These are phyloP conservation scores for Marmota flaviventris DNA, from an alignment of 2,113 vertebrate species.

Conservation along the genomic window DNA sequence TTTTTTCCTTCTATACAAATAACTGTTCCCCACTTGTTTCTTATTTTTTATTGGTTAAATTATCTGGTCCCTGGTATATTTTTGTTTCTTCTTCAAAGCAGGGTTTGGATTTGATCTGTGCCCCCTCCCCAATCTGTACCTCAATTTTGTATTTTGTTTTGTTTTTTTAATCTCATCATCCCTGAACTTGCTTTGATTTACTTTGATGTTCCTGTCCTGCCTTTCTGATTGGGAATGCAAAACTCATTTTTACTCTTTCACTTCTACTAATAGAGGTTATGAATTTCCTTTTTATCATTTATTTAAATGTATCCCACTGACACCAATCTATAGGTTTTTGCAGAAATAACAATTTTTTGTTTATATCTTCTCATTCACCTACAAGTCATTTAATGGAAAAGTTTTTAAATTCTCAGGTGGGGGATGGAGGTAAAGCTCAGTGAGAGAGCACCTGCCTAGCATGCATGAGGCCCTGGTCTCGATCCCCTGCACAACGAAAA, in stretches of 20 bases:
- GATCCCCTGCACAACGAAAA: too few relatives aligned
- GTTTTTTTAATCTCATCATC: too few relatives aligned
- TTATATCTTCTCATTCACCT: neutral
- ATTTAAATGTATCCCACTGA: neutral
- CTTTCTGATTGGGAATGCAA: neutral
- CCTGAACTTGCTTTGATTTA: neutral
- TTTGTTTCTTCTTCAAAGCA: neutral
- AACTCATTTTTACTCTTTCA: neutral
- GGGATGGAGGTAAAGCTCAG: too few relatives aligned
- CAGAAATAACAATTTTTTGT: neutral
- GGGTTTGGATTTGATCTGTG: neutral
- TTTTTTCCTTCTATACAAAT: neutral
- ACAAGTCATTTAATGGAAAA: neutral
- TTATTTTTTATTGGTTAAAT: neutral
- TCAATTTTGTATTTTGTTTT: neutral
- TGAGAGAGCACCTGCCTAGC: neutral
- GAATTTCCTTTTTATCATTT: neutral
- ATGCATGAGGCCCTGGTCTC: neutral
- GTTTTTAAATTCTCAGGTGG: neutral
- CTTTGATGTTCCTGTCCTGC: neutral
- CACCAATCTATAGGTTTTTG: neutral
- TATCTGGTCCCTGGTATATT: neutral
- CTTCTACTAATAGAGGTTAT: neutral
- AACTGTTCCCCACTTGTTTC: neutral
- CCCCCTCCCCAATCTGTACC: neutral